phyloP scores from a whole-genome alignment of 2,113 vertebrate genomes.

The Charina bottae region DNA sequence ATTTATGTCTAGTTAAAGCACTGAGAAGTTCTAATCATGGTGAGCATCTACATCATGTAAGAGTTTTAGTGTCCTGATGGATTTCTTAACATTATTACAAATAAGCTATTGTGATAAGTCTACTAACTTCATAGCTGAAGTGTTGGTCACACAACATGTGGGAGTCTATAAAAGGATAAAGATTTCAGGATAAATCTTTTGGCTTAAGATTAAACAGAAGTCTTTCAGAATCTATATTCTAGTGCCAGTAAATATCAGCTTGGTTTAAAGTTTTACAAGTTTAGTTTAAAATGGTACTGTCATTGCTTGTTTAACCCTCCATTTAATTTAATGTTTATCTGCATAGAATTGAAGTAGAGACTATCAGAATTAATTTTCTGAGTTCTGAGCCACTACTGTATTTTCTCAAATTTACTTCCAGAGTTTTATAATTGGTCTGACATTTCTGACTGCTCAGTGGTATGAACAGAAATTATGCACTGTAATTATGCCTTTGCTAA shows the following conservation, averaged over 20 bases:
- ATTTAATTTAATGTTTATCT: slow-evolving; percentile 33
- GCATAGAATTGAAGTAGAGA: slow-evolving; percentile 25
- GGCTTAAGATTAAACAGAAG: background rate
- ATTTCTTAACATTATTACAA: too few species aligned
- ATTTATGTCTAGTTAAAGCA: background rate
- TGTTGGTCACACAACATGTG: background rate
- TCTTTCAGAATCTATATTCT: background rate
- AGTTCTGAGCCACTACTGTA: slow-evolving; percentile 40
- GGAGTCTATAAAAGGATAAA: background rate
- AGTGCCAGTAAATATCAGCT: background rate
- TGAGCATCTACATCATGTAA: background rate
- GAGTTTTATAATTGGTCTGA: slow-evolving; percentile 6
- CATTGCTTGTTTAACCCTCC: background rate
- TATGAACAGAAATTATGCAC: slow-evolving; percentile 32
- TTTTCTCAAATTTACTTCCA: slow-evolving; percentile 35
- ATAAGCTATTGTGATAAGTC: background rate
- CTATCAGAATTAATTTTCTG: slow-evolving; percentile 39
- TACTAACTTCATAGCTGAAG: background rate
- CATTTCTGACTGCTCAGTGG: slow-evolving; percentile 40
- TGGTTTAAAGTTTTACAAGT: background rate
- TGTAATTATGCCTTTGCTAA: slow-evolving; percentile 42
- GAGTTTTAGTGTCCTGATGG: background rate
- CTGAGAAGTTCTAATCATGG: background rate
- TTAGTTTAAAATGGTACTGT: slow-evolving; percentile 7
- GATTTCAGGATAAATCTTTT: background rate